phyloP scores from a whole-genome alignment of 2,888 invertebrate species.

The Drosophila anomelani region DNA sequence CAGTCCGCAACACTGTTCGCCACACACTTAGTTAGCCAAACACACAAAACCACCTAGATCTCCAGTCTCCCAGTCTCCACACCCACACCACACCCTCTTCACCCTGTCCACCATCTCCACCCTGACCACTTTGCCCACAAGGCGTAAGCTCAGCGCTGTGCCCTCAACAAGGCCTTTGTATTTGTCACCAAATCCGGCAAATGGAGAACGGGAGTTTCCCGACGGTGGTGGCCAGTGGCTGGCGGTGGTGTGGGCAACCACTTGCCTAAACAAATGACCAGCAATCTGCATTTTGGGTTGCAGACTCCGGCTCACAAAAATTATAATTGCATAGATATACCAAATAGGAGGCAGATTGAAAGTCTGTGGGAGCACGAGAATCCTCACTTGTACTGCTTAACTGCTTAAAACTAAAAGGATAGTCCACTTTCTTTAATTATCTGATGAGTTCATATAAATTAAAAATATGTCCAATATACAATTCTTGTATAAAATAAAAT shows the following conservation, averaged over 20 bases:
- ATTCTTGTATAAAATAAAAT: no score
- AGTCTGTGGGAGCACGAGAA: background rate
- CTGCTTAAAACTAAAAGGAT: background rate
- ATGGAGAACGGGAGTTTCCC: conserved; percentile 23
- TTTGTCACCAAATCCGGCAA: conserved; percentile 57
- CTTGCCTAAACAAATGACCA: conserved; percentile 66
- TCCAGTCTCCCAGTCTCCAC: conserved; percentile 14
- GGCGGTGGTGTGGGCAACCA: conserved; percentile 35
- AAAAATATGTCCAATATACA: no score
- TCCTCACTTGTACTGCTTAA: background rate
- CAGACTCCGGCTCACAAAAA: conserved; percentile 51
- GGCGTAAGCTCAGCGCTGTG: conserved; percentile 14
- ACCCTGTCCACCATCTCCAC: background rate
- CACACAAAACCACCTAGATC: conserved; percentile 56
- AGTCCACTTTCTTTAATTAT: background rate
- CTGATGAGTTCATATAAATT: background rate
- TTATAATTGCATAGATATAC: conserved; percentile 56
- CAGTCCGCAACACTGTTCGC: conserved; percentile 68
- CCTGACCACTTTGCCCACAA: conserved; percentile 27
- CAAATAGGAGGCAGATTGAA: background rate
- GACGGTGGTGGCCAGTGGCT: conserved; percentile 14
- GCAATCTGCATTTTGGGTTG: conserved; percentile 70
- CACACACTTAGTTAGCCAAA: conserved; percentile 71
- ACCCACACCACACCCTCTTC: conserved; percentile 1
- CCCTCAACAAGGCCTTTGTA: conserved; percentile 62